Evolutionary conservation across 2,888 invertebrate species (phyloP), one percentile per base, ranked within the genome.

Genomic region (Eupithecia inturbata): DNA sequence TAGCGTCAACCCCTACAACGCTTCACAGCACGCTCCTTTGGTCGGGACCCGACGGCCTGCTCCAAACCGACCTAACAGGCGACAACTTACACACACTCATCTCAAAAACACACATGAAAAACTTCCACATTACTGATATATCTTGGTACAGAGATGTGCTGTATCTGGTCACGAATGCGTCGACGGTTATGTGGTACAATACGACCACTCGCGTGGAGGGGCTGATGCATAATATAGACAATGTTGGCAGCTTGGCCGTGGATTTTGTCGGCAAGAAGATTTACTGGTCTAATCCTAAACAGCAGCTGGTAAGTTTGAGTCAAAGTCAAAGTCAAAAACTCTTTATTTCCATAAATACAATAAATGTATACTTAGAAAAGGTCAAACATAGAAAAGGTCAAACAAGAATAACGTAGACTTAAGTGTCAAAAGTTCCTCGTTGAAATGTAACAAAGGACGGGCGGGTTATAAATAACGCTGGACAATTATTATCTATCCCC

Each of bases 261-360:
- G 99, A 99, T 86, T 98, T 98, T 98, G 96, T 98, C 68, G 98
- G 98, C 2, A 96, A 96, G 80, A 97, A 97, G 85, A 92, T 99
- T 12, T 99, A 99, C 87, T 99, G 98, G 98, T 97, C 98, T 0
- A 97, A 97, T 91, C 97, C 97, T 14, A 97, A 97, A 84, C 97
- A 97, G 84, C 97, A 97, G 89, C 93, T 97, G 95, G 98, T 98
- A 93, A 95, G 95, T 66, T 63, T 28, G 60, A n/a, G n/a, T n/a
- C n/a, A n/a, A n/a, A n/a, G n/a, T n/a, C n/a, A n/a, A n/a, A n/a
- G n/a, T n/a, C n/a, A n/a, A n/a, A n/a, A n/a, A n/a, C n/a, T n/a
- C n/a, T n/a, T n/a, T n/a, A n/a, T n/a, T n/a, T n/a, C n/a, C n/a
- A n/a, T n/a, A n/a, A n/a, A n/a, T n/a, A n/a, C n/a, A n/a, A n/a